These are phyloP conservation scores for Perodicticus potto DNA, from an alignment of 2,797 vertebrate species.

Conservation along the genomic window DNA sequence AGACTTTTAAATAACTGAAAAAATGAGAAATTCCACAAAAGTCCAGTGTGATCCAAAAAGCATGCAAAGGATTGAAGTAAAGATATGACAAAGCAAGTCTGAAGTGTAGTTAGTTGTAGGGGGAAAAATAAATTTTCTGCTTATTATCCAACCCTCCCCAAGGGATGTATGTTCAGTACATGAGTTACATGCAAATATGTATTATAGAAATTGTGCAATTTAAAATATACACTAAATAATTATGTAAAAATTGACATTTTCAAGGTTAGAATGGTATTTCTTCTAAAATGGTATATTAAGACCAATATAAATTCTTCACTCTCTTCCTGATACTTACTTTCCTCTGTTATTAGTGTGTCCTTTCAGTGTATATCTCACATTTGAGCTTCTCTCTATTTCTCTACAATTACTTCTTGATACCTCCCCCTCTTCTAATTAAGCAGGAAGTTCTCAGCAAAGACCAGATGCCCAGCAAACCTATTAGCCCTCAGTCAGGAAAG, in stretches of 20 bases:
- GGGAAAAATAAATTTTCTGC: neutral
- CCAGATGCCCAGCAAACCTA: too few species aligned
- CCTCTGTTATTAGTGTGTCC: neutral
- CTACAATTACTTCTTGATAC: neutral
- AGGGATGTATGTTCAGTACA: neutral
- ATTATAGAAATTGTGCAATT: neutral
- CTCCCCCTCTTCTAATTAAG: too few species aligned
- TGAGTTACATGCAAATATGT: neutral
- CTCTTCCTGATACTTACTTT: neutral
- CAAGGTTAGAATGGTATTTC: neutral
- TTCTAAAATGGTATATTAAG: neutral
- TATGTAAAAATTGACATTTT: neutral
- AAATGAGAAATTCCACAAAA: constrained; percentile 5
- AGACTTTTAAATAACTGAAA: neutral
- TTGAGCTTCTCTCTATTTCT: neutral
- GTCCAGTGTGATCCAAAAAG: neutral
- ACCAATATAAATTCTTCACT: neutral
- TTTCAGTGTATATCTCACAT: neutral
- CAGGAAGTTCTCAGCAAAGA: too few species aligned
- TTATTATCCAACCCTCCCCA: neutral
- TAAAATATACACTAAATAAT: neutral
- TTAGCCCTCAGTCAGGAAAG: too few species aligned
- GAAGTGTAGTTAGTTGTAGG: neutral
- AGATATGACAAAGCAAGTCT: neutral
- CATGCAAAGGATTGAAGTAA: neutral